A percentile compares a stretch with the other conserved stretches of the same genome.
These are phyloP conservation scores for Rhagologus leucostigma DNA, from an alignment of 2,113 vertebrate genomes.

Conservation along the genomic window DNA sequence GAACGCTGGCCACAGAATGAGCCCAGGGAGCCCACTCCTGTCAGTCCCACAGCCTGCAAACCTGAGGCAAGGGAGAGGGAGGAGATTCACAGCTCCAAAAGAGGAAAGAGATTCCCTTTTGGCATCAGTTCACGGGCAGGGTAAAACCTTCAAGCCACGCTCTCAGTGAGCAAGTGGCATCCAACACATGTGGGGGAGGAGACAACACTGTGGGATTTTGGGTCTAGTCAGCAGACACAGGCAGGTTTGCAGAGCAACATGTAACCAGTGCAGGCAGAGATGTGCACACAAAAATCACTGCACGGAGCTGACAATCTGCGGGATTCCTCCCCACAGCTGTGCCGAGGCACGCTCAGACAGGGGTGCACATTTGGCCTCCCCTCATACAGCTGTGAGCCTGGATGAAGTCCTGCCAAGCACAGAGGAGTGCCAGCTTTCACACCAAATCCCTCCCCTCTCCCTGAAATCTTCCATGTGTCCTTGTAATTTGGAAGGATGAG, in stretches of 20 bases:
- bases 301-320: neutral
- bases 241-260: neutral
- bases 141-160: neutral
- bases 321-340: neutral
- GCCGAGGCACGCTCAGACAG: neutral
- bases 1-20: neutral
- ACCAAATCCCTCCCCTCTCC: neutral
- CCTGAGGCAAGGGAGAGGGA: neutral
- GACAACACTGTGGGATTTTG: neutral
- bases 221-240: neutral
- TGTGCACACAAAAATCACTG: neutral
- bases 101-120: neutral
- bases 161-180: neutral
- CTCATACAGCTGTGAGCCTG: neutral
- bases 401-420: neutral
- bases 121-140: neutral
- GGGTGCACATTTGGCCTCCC: neutral
- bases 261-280: neutral
- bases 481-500: neutral
- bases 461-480: neutral
- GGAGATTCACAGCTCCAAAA: neutral
- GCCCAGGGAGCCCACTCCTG: neutral
- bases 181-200: fast-evolving
- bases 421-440: neutral
- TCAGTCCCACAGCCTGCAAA: neutral